phyloP scores from a whole-genome alignment of 1,140 invertebrate genomes.

The Bombus breviceps region DNA sequence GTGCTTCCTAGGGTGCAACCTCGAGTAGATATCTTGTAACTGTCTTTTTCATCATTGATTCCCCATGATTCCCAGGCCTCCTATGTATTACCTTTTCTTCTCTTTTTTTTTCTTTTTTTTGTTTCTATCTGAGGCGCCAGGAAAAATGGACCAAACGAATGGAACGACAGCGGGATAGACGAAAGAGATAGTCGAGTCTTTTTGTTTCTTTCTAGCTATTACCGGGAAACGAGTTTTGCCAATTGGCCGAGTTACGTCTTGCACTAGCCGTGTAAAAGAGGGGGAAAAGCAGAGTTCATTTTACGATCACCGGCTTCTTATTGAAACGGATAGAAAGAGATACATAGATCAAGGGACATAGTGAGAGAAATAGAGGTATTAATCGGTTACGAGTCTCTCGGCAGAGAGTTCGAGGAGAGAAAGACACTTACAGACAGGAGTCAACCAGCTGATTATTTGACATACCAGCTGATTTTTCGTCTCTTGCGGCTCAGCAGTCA shows the following conservation, averaged over 20 bases:
- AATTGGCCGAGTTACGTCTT: conserved; percentile 27
- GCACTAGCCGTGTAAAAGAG: neutral
- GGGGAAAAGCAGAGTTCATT: neutral
- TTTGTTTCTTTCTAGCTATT: conserved; percentile 39
- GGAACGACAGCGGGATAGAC: conserved; percentile 5
- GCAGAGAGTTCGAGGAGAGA: conserved; percentile 46
- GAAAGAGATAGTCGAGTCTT: conserved; percentile 16
- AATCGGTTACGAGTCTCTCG: conserved; percentile 34
- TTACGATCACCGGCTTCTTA: neutral
- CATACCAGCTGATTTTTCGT: conserved; percentile 81
- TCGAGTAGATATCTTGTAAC: conserved; percentile 48
- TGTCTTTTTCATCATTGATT: conserved; percentile 61
- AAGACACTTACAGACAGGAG: conserved; percentile 83
- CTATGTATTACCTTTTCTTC: neutral
- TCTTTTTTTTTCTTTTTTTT: too few species aligned
- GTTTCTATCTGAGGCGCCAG: neutral
- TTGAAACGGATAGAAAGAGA: neutral
- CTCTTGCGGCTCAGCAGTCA: conserved; percentile 68
- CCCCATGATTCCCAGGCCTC: neutral
- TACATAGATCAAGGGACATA: neutral
- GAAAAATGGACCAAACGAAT: neutral
- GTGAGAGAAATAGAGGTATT: neutral
- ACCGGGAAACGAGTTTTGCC: conserved; percentile 23
- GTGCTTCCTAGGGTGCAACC: neutral
- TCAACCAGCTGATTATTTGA: conserved; percentile 84